Conservation (phyloP, 2,888 invertebrate genomes). For the Acrobasis repandana region DNA sequence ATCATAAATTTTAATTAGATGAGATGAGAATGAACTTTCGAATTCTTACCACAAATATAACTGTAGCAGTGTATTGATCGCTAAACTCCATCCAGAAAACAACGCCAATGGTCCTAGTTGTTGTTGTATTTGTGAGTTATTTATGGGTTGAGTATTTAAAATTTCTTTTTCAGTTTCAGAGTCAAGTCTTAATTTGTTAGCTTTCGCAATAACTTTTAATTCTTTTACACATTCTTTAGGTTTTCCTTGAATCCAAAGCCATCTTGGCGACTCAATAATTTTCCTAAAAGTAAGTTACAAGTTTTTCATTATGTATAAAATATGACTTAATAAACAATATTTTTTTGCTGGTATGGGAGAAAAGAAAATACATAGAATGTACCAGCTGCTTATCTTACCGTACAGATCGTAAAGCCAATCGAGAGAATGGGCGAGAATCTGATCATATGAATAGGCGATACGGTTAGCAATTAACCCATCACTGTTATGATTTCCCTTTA, state of each 20-base stretch:
- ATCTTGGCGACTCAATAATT: slow-evolving; percentile 85
- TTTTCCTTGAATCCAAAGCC: slow-evolving; percentile 82
- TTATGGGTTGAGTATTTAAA: slow-evolving; percentile 37
- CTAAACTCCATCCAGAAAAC: slow-evolving; percentile 81
- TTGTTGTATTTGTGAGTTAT: slow-evolving; percentile 54
- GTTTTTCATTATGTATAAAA: neutral
- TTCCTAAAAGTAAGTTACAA: slow-evolving; percentile 60
- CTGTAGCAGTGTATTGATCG: slow-evolving; percentile 79
- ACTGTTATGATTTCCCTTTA: no score
- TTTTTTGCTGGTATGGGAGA: no score
- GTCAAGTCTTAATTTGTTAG: slow-evolving; percentile 75
- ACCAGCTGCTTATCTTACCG: no score
- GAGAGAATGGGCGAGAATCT: no score
- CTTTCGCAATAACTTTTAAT: slow-evolving; percentile 79
- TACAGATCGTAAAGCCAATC: no score
- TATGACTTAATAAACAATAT: neutral
- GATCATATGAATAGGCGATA: no score
- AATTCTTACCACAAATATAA: slow-evolving; percentile 79
- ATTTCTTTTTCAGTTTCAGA: slow-evolving; percentile 61
- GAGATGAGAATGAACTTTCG: neutral
- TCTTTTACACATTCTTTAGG: slow-evolving; percentile 70
- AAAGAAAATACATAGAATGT: no score
- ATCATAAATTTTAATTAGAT: no score
- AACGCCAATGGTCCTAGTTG: slow-evolving; percentile 80
- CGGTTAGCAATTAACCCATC: no score